Conservation (phyloP, 2,113 vertebrate genomes). For the Rutilus rutilus region DNA sequence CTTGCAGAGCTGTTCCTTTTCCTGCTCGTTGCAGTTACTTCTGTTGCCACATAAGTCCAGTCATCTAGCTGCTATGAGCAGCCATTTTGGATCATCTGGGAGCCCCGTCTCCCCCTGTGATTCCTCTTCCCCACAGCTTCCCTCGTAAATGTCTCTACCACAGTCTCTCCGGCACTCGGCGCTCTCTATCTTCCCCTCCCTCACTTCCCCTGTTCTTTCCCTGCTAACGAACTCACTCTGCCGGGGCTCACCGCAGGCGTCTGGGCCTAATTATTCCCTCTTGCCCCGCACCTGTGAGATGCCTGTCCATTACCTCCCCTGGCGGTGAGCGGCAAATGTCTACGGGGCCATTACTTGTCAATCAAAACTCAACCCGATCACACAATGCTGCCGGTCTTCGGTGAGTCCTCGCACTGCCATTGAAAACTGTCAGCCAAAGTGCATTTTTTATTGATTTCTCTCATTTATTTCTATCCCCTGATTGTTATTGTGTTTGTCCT, state of each 20-base stretch:
- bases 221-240: slow-evolving; percentile 75
- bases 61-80: slow-evolving; percentile 6
- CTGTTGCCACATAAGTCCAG: slow-evolving; percentile 17
- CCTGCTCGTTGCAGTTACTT: slow-evolving; percentile 18
- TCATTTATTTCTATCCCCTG: slow-evolving; percentile 66
- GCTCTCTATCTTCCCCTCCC: not conserved
- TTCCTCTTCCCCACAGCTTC: slow-evolving; percentile 53
- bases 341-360: slow-evolving; percentile 79
- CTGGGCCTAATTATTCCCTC: slow-evolving; percentile 79
- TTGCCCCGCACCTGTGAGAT: slow-evolving; percentile 73
- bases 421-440: slow-evolving; percentile 75
- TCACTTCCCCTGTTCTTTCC: slow-evolving; percentile 36
- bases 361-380: slow-evolving; percentile 74
- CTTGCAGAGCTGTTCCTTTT: not conserved
- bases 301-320: slow-evolving; percentile 74
- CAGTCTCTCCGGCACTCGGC: not conserved
- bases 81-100: slow-evolving; percentile 44
- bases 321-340: slow-evolving; percentile 70
- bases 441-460: slow-evolving; percentile 73
- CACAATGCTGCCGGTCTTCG: slow-evolving; percentile 71
- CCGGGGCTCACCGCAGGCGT: slow-evolving; percentile 75
- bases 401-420: slow-evolving; percentile 68
- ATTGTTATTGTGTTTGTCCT: slow-evolving; percentile 55
- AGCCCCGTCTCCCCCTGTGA: not conserved
- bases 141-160: slow-evolving; percentile 38